Percentiles rank a stretch among this genome's conserved stretches.
Evolutionary conservation across 35 echinoderm and acorn worm species (phyloP).

Genomic region (Apostichopus californicus): DNA sequence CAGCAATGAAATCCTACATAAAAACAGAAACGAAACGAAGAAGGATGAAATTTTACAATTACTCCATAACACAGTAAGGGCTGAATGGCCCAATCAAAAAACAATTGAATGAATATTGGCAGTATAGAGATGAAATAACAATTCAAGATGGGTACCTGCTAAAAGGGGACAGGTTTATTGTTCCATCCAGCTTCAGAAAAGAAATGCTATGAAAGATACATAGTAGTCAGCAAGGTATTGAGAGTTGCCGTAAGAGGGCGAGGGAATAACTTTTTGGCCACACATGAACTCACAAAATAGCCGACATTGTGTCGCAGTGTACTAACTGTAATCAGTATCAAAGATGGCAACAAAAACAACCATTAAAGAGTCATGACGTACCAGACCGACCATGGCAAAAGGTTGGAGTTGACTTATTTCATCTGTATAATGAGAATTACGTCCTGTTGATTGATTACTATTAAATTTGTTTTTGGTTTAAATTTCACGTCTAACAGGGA

Average conservation of each 20-base stretch:
- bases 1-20: background rate
- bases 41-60: background rate
- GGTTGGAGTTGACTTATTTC: constrained; percentile 13
- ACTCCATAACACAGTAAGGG: background rate
- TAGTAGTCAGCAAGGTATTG: background rate
- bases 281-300: constrained; percentile 63
- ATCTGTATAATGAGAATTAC: constrained; percentile 29
- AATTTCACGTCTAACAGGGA: constrained; percentile 8
- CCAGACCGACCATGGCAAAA: constrained; percentile 74
- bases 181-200: constrained; percentile 14
- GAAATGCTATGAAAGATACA: constrained; percentile 34
- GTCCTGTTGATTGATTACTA: constrained; percentile 6
- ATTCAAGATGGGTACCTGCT: constrained; percentile 34
- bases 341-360: background rate
- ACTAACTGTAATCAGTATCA: constrained; percentile 38
- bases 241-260: constrained; percentile 8
- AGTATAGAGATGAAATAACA: constrained; percentile 40
- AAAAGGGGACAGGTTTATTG: constrained; percentile 39
- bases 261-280: constrained; percentile 48
- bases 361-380: constrained; percentile 16
- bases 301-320: constrained; percentile 53
- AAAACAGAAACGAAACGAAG: background rate
- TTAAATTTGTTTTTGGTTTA: constrained; percentile 12
- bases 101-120: constrained; percentile 32
- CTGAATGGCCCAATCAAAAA: background rate